Percentiles rank a stretch among this genome's conserved stretches.
phyloP scores from a whole-genome alignment of 1,140 invertebrate genomes.

The Panagrolaimus sp. region DNA sequence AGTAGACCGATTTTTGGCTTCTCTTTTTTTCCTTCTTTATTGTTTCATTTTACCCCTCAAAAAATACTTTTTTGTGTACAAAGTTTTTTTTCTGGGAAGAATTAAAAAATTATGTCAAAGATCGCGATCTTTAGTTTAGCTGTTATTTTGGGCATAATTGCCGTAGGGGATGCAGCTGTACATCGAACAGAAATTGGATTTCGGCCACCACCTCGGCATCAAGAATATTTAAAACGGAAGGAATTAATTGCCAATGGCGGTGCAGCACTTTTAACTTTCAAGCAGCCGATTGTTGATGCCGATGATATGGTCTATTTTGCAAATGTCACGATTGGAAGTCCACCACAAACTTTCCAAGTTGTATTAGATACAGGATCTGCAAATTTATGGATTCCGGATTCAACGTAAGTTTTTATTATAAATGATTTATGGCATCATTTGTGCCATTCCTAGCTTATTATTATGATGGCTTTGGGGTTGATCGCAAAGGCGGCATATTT shows the following conservation, averaged over 20 bases:
- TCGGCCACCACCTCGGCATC: neutral
- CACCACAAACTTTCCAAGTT: conserved; percentile 25
- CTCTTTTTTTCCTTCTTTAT: too few species aligned
- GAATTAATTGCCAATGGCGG: neutral
- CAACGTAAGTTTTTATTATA: neutral
- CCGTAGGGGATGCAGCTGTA: neutral
- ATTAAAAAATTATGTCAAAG: too few species aligned
- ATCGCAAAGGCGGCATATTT: too few species aligned
- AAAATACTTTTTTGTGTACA: too few species aligned
- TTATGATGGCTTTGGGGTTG: too few species aligned
- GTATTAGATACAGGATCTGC: conserved; percentile 23
- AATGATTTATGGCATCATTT: too few species aligned
- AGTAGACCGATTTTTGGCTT: too few species aligned
- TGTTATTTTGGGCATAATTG: too few species aligned
- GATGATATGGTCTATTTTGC: conserved; percentile 4
- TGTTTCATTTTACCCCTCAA: too few species aligned
- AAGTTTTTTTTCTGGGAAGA: too few species aligned
- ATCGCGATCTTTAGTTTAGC: too few species aligned
- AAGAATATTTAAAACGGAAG: neutral
- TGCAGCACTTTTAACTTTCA: neutral
- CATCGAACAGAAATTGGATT: neutral
- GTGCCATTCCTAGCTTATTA: too few species aligned
- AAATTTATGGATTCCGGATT: conserved; percentile 30
- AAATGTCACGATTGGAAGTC: conserved; percentile 10
- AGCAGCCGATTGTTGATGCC: neutral